Base-by-base conservation (phyloP, 1,140 invertebrate genomes). In the Antheraea pernyi region DNA sequence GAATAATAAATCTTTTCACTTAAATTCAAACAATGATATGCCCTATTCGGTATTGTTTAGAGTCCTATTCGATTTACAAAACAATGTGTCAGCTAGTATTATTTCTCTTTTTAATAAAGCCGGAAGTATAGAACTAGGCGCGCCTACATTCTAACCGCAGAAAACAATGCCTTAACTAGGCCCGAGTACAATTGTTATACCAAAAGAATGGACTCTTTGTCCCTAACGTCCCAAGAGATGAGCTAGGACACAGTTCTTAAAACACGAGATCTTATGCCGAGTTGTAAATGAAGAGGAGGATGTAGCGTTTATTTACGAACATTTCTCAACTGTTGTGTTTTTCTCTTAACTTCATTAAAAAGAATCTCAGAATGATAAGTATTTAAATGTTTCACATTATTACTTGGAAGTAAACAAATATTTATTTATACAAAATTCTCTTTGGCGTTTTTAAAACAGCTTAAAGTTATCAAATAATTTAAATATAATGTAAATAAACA, bases 141-240 rank as follows among this genome's bases (percentile, higher is more conserved):
- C 0, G 39, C 8, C 46, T 59, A 67, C 48, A 61, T 69, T 72
- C 59, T 65, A 72, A 66, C 74, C 69, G 59, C 70, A 64, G 70
- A 75, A 74, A 82, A 90, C 88, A 90, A 90, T 85, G 79, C 73
- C 75, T 69, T 88, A 85, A 87, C 84, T 82, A 91, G 81, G 72
- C 81, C 76, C 76, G 63, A 74, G 74, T 76, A 75, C 79, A 76
- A 86, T 85, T 86, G 85, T 84, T 81, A 64, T 77, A 68, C 72
- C 65, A 60, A 74, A 79, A 86, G 81, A 83, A 85, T 80, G 74
- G 80, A 77, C 37, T 74, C 76, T 83, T 86, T 84, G 79, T 83
- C 74, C 74, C 65, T n/a, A 53, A 69, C 65, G 71, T 75, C 75
- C 76, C 77, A 69, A 67, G 73, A 81, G 81, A 83, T 77, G 70